Evolutionary conservation across 2,797 vertebrate genomes (phyloP), one percentile per base, ranked within the genome.

Genomic region (Microctenopoma lineatum): DNA sequence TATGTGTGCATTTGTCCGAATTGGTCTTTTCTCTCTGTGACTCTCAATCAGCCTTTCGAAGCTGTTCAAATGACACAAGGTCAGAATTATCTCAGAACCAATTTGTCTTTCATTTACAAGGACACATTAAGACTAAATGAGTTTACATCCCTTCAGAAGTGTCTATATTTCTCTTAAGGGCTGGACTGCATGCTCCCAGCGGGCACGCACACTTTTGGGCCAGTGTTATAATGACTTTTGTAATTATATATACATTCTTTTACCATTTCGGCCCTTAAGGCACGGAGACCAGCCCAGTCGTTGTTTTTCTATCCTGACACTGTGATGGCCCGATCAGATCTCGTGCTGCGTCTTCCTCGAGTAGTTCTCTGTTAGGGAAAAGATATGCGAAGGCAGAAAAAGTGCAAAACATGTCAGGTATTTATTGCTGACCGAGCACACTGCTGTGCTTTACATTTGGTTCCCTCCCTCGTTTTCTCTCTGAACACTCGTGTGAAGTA

Each of bases 371-470:
- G 4, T 58, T 53, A 52, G 58, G 59, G 48, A 58, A 70, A 73
- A 67, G 41, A 66, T 52, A 69, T 18, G 45, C 80, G 58, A 75
- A 39, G 48, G 55, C 54, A 81, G 70, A 65, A 82, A 66, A 84
- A 73, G 60, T 67, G 70, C 38, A 58, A 78, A 67, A 81, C 66
- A 70, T 75, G 67, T 80, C 65, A 70, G 51, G 63, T 70, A 63
- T 69, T 81, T 87, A 47, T 52, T 84, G 85, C 85, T 87, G 88
- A 91, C 69, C 60, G 46, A 75, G 84, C 84, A 67, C 32, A 26
- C 59, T 61, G 52, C 70, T 39, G 18, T 64, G 36, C 54, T 63
- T 77, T 61, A 52, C 66, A 65, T 62, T 39, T 45, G 29, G 46
- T 48, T 59, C 41, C 60, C 44, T 41, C 46, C 46, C 44, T 45